Conservation (phyloP, 1,140 invertebrate genomes). For the Oedothorax gibbosus region DNA sequence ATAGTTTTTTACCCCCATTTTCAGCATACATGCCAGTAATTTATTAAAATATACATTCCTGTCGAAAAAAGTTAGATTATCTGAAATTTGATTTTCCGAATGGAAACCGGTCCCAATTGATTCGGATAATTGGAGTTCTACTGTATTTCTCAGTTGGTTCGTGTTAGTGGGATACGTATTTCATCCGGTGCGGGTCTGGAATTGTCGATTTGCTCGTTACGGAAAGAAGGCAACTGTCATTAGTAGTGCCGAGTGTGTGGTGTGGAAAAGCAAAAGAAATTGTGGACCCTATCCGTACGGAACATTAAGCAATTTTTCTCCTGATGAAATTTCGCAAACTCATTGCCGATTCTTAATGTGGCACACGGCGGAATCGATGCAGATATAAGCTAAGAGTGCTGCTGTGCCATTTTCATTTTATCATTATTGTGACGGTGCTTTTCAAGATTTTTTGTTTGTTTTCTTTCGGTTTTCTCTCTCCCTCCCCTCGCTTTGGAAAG, state of each 20-base stretch:
- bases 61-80: too few relatives aligned
- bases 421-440: constrained; percentile 33
- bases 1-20: too few relatives aligned
- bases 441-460: constrained; percentile 20
- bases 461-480: neutral
- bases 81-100: too few relatives aligned
- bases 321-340: constrained; percentile 56
- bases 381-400: constrained; percentile 22
- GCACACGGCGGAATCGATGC: constrained; percentile 29
- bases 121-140: too few relatives aligned
- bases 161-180: too few relatives aligned
- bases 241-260: constrained; percentile 28
- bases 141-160: too few relatives aligned
- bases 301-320: constrained; percentile 60
- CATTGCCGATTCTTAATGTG: constrained; percentile 58
- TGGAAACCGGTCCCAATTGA: too few relatives aligned
- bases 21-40: too few relatives aligned
- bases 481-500: too few relatives aligned
- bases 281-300: constrained; percentile 17
- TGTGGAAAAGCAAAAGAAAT: constrained; percentile 6
- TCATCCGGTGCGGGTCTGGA: neutral
- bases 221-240: constrained; percentile 49
- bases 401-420: constrained; percentile 39
- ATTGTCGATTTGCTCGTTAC: constrained; percentile 57
- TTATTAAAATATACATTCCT: too few relatives aligned